Evolutionary conservation across 1,140 invertebrate species (phyloP).

Genomic region (Pemphigus obesinymphae): DNA sequence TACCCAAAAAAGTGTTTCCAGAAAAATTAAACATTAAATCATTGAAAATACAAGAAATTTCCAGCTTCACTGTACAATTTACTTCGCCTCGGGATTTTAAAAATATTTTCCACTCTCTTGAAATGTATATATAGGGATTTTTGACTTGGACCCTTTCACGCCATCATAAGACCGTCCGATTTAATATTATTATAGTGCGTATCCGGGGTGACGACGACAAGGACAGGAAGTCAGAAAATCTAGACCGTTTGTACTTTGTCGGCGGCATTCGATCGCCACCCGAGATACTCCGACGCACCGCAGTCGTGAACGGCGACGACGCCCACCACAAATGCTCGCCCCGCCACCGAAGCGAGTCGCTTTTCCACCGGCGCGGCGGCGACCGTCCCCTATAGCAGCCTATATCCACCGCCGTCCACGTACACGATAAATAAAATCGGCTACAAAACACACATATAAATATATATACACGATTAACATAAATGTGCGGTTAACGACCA

Average conservation of each 20-base stretch:
- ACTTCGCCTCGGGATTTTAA: too few relatives aligned
- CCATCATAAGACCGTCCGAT: too few relatives aligned
- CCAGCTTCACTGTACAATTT: too few relatives aligned
- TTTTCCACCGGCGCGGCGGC: too few relatives aligned
- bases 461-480: slow-evolving; percentile 19
- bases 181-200: too few relatives aligned
- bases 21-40: too few relatives aligned
- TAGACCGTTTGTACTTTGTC: background rate
- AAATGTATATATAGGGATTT: too few relatives aligned
- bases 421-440: slow-evolving; percentile 35
- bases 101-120: too few relatives aligned
- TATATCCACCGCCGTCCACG: background rate
- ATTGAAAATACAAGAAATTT: too few relatives aligned
- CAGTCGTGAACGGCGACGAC: background rate
- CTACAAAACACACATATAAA: slow-evolving; percentile 13
- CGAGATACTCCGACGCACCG: background rate
- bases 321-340: background rate
- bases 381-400: background rate
- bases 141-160: too few relatives aligned
- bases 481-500: slow-evolving; percentile 40
- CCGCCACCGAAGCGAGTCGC: background rate
- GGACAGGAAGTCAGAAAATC: background rate
- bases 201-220: background rate
- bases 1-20: too few relatives aligned
- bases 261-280: background rate